Conservation (phyloP, 2,113 vertebrate genomes). For the Prietella phreatophila region DNA sequence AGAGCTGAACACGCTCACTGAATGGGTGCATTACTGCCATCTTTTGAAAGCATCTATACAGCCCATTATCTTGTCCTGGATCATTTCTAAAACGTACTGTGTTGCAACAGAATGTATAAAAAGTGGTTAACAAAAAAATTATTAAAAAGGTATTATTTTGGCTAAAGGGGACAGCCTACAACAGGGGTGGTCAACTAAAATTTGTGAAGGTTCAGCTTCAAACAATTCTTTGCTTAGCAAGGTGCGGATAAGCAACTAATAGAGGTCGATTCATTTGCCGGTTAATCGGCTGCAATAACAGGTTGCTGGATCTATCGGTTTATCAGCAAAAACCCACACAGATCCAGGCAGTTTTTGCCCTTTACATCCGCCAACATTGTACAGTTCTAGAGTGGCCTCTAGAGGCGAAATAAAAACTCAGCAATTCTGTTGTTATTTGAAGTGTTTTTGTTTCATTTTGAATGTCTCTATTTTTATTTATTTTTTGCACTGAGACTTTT, state of each 20-base stretch:
- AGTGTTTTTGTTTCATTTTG: too few species aligned
- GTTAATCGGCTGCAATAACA: too few species aligned
- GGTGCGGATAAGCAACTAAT: not conserved
- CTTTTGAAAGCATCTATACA: not conserved
- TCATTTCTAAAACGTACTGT: not conserved
- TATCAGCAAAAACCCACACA: too few species aligned
- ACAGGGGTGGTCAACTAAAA: not conserved
- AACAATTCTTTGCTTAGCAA: not conserved
- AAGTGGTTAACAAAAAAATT: not conserved
- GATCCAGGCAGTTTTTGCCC: too few species aligned
- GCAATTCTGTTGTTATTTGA: too few species aligned
- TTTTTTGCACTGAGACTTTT: too few species aligned
- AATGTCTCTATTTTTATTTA: too few species aligned
- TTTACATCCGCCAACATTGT: too few species aligned
- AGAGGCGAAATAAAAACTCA: too few species aligned
- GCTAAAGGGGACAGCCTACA: not conserved
- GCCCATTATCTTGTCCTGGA: not conserved
- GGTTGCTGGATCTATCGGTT: too few species aligned
- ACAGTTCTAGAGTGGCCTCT: too few species aligned
- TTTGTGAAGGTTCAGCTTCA: not conserved
- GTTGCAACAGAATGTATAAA: not conserved
- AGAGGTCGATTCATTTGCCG: too few species aligned
- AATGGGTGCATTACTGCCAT: constrained; percentile 14
- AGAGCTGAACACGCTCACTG: not conserved
- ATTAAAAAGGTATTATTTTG: not conserved